Percentiles rank a stretch among this genome's conserved stretches.
phyloP scores from a whole-genome alignment of 2,888 invertebrate species.

The Nesidiocoris tenuis region DNA sequence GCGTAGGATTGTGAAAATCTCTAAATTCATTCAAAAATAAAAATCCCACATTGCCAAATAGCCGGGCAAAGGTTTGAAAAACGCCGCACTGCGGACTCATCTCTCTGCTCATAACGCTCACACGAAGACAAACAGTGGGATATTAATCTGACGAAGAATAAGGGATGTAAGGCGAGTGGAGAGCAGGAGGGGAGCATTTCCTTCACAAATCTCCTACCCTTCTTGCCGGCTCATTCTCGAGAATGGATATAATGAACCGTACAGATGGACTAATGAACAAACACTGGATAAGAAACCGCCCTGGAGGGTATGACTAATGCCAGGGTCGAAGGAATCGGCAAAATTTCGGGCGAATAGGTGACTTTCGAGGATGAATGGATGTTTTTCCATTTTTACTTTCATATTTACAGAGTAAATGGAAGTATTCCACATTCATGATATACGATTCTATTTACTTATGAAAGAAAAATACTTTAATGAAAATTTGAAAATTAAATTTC shows the following conservation, averaged over 20 bases:
- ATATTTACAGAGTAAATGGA: too few relatives aligned
- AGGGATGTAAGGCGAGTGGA: slow-evolving; percentile 16
- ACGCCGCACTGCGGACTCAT: slow-evolving; percentile 27
- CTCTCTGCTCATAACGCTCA: slow-evolving; percentile 9
- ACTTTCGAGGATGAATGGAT: background rate
- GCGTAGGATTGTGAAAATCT: too few relatives aligned
- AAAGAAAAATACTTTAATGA: too few relatives aligned
- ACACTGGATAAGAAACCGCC: slow-evolving; percentile 21
- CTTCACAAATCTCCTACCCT: background rate
- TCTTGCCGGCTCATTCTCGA: background rate
- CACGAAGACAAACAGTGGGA: slow-evolving; percentile 37
- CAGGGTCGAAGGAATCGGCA: slow-evolving; percentile 27
- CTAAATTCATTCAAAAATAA: too few relatives aligned
- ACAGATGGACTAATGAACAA: slow-evolving; percentile 36
- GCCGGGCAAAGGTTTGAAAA: slow-evolving; percentile 18
- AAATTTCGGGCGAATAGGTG: slow-evolving; percentile 1
- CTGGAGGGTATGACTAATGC: slow-evolving; percentile 31
- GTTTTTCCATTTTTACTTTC: background rate
- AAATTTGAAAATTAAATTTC: too few relatives aligned
- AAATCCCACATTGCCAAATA: too few relatives aligned
- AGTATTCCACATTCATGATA: too few relatives aligned
- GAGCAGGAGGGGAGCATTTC: slow-evolving; percentile 5
- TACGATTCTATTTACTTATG: too few relatives aligned
- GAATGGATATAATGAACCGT: slow-evolving; percentile 30
- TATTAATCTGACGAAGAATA: slow-evolving; percentile 31